Base-by-base conservation (phyloP, 2,113 vertebrate species). In the Theristicus caerulescens region DNA sequence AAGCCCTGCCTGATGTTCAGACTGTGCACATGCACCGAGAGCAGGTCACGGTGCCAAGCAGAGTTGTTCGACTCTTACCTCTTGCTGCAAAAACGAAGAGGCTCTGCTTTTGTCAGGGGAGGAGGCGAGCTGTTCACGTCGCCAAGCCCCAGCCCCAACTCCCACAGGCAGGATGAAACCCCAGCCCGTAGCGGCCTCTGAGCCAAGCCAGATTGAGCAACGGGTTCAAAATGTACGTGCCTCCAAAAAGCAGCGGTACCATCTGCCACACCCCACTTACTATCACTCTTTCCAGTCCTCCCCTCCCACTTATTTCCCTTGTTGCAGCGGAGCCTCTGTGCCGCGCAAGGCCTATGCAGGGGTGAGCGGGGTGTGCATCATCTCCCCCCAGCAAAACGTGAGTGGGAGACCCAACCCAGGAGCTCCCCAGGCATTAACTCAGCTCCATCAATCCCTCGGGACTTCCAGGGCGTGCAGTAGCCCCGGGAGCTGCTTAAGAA, bases 111-210 rank as follows among this genome's bases (percentile, higher is more conserved):
- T 32, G 54, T 6, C 72, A 74, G 24, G 34, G 69, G 32, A 86
- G 15, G 49, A 59, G 29, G 18, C 0, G 2, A 96, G 38, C 19
- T 78, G 49, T 46, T 82, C 42, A 10, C 0, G 0, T 0, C 0
- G 47, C 36, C 6, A 9, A 90, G 44, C 31, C 58, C 34, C 76
- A 80, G 36, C 22, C 62, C 29, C 1, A 1, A 2, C 24, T 82
- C 47, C 67, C 57, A n/a, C 13, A 7, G 27, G 16, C 2, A 7
- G 57, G 19, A 79, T 12, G 26, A 79, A 88, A 55, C 26, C 8
- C 9, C 9, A 2, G 59, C 24, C 49, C 1, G 0, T 1, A 17
- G 22, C 4, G 11, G 73, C 34, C 73, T 74, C 72, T 55, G 52
- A 87, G 69, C 44, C 51, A 44, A 58, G 47, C 0, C 0, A 81